Evolutionary conservation across 2,797 vertebrate genomes (phyloP).

Genomic region (Rhodeus uyekii): DNA sequence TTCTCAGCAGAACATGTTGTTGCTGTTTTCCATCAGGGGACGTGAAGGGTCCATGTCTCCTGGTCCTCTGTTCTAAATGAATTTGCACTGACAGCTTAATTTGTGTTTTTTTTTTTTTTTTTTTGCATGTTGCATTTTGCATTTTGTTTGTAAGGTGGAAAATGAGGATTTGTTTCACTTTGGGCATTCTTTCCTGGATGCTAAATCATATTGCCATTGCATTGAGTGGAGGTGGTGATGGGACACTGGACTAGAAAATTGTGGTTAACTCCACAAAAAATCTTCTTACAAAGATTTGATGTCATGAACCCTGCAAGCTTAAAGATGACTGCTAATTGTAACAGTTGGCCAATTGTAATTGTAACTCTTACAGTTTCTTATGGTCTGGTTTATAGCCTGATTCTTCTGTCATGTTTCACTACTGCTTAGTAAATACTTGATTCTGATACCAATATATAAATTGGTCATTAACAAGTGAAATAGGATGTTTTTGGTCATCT

Average conservation of each 20-base stretch:
- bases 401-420: background rate
- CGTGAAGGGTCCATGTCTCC: constrained; percentile 42
- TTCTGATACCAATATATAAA: background rate
- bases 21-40: constrained; percentile 51
- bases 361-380: no score
- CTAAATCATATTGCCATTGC: background rate
- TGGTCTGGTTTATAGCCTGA: no score
- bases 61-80: constrained; percentile 50
- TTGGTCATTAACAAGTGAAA: background rate
- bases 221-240: background rate
- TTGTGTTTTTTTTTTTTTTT: constrained; percentile 51
- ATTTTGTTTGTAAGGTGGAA: constrained; percentile 47
- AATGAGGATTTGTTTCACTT: constrained; percentile 37
- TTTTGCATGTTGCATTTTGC: no score
- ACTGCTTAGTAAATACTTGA: background rate
- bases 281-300: background rate
- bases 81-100: constrained; percentile 52
- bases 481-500: background rate
- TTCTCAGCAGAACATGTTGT: constrained; percentile 47
- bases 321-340: background rate
- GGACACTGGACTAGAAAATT: background rate
- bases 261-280: background rate
- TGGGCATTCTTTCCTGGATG: background rate
- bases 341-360: no score
- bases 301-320: background rate